A percentile compares a stretch with the other conserved stretches of the same genome.
These are phyloP conservation scores for Leucophenga montana DNA, from an alignment of 2,888 invertebrate genomes.

Conservation along the genomic window DNA sequence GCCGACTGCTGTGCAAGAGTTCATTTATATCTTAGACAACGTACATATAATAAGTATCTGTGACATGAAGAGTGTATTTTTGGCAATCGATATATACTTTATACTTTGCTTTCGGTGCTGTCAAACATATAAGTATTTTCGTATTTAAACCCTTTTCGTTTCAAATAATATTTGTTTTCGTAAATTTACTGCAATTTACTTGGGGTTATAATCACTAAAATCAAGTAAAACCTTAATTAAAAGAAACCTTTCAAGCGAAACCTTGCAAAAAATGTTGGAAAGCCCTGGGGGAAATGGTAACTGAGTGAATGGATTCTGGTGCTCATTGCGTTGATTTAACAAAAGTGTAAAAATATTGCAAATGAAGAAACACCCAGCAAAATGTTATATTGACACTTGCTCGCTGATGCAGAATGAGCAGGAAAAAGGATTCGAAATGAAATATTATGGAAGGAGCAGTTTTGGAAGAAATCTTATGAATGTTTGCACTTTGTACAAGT, in stretches of 20 bases:
- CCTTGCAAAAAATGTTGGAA: not conserved
- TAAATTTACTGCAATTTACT: not conserved
- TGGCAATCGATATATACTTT: not conserved
- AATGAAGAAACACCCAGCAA: not conserved
- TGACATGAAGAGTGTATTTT: not conserved
- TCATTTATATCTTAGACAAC: too few species aligned
- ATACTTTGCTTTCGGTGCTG: too few species aligned
- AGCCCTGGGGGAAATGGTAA: not conserved
- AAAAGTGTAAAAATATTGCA: not conserved
- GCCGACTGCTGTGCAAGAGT: not conserved
- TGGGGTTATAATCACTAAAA: not conserved
- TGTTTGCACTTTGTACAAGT: too few species aligned
- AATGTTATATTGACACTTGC: too few species aligned
- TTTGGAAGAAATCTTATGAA: too few species aligned
- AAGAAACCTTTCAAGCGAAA: not conserved
- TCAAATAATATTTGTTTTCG: not conserved
- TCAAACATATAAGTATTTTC: not conserved
- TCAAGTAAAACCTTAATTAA: not conserved
- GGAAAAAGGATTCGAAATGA: too few species aligned
- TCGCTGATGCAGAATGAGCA: too few species aligned
- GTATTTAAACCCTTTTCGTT: not conserved
- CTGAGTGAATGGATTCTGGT: not conserved
- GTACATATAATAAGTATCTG: too few species aligned
- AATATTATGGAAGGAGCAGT: too few species aligned
- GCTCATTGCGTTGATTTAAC: conserved; percentile 3